phyloP scores from a whole-genome alignment of 2,113 vertebrate genomes.

The Fukomys damarensis region DNA sequence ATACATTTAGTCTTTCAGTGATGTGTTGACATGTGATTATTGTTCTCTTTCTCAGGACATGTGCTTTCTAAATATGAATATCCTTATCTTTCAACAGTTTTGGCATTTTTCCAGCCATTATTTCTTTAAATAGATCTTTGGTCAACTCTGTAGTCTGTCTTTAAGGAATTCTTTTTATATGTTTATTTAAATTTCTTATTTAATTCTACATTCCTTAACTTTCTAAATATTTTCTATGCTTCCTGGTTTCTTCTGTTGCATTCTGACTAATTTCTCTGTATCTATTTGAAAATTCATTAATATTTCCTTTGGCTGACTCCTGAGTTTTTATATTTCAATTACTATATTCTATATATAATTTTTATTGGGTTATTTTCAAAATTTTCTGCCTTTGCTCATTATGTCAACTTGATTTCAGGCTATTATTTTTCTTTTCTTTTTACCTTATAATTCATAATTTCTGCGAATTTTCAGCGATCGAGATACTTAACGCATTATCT shows the following conservation, averaged over 20 bases:
- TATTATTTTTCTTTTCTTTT: neutral
- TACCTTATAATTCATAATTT: neutral
- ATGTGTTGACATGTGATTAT: neutral
- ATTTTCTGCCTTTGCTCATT: neutral
- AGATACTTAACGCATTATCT: neutral
- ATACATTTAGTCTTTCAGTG: neutral
- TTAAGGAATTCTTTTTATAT: constrained; percentile 16
- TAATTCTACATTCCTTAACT: neutral
- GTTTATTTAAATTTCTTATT: neutral
- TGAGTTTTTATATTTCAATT: neutral
- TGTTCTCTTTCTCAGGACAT: neutral
- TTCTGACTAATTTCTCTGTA: neutral
- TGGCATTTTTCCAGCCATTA: neutral
- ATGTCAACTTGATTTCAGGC: neutral
- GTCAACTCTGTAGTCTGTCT: neutral
- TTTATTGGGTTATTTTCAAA: neutral
- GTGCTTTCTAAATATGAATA: neutral
- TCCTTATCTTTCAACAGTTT: neutral
- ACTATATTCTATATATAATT: neutral
- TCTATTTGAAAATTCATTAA: neutral
- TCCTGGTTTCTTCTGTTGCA: neutral
- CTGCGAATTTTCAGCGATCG: neutral
- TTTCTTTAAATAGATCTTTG: constrained; percentile 8
- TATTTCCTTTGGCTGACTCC: neutral
- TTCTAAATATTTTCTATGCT: neutral